phyloP scores from a whole-genome alignment of 1,140 invertebrate species.

The Drosophila sechellia region DNA sequence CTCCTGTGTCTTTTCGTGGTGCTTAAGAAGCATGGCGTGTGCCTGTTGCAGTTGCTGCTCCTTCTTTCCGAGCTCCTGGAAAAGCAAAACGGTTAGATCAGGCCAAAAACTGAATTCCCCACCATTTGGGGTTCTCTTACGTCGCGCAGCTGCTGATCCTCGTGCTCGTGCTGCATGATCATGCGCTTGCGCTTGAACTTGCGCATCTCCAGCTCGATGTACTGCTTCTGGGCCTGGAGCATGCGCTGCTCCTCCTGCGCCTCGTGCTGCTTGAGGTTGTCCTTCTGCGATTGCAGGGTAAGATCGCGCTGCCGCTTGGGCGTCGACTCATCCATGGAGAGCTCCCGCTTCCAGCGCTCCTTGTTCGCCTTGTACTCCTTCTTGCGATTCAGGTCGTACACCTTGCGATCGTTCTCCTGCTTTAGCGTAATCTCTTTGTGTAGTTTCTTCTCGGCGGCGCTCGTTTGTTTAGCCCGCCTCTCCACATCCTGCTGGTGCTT shows the following conservation, averaged over 20 bases:
- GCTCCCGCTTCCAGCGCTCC: conserved; percentile 97
- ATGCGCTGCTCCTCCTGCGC: conserved; percentile 95
- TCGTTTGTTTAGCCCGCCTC: conserved; percentile 94
- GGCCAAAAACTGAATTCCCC: background rate
- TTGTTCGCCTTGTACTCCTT: conserved; percentile 99
- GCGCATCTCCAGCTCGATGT: conserved; percentile 95
- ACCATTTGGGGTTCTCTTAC: conserved; percentile 85
- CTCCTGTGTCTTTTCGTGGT: conserved; percentile 98
- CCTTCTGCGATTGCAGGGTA: conserved; percentile 95
- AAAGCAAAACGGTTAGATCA: background rate
- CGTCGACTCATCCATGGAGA: conserved; percentile 95
- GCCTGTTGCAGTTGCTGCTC: conserved; percentile 97
- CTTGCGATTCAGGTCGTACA: conserved; percentile 96
- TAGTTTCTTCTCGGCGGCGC: conserved; percentile 95
- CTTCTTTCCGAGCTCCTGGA: conserved; percentile 95
- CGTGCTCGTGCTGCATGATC: conserved; percentile 93
- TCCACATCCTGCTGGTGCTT: conserved; percentile 96
- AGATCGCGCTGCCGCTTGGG: conserved; percentile 96
- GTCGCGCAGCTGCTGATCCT: conserved; percentile 96
- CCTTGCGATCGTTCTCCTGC: conserved; percentile 94
- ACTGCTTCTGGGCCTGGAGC: conserved; percentile 94
- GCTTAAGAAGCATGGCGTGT: conserved; percentile 96
- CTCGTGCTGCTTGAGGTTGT: conserved; percentile 95
- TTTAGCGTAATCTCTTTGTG: conserved; percentile 95
- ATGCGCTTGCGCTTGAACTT: conserved; percentile 96